These are phyloP conservation scores for Apocheima hispidaria DNA, from an alignment of 2,888 invertebrate genomes.

Conservation along the genomic window DNA sequence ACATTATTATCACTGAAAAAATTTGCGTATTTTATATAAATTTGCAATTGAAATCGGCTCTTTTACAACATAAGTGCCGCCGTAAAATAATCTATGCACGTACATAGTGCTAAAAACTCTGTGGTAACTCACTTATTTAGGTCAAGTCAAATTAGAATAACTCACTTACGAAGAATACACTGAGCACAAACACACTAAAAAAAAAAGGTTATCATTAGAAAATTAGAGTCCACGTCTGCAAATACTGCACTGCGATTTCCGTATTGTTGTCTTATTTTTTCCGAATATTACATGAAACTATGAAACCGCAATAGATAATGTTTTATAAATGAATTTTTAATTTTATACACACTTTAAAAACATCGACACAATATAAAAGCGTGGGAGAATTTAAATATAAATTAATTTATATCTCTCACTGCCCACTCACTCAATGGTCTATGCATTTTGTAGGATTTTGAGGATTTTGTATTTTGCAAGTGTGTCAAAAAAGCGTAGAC, in stretches of 20 bases:
- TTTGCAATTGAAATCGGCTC: background rate
- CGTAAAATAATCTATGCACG: background rate
- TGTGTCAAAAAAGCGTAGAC: too few species aligned
- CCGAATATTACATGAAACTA: background rate
- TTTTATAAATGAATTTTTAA: background rate
- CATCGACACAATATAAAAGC: background rate
- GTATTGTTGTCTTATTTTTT: background rate
- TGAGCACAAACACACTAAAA: background rate
- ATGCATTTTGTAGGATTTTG: too few species aligned
- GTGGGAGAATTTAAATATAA: too few species aligned
- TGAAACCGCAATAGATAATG: too few species aligned
- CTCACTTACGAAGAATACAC: background rate
- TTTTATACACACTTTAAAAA: background rate
- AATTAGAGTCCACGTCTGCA: conserved; percentile 32
- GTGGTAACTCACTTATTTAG: background rate
- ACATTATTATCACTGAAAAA: conserved; percentile 30
- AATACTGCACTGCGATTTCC: conserved; percentile 17
- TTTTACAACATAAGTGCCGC: background rate
- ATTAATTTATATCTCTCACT: too few species aligned
- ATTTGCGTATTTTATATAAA: too few species aligned
- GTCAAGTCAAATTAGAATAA: background rate
- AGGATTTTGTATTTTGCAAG: too few species aligned
- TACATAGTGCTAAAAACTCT: too few species aligned
- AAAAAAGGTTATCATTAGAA: background rate
- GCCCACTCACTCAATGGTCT: too few species aligned